Conservation (phyloP, 2,113 vertebrate genomes). For the Spilogale gracilis region DNA sequence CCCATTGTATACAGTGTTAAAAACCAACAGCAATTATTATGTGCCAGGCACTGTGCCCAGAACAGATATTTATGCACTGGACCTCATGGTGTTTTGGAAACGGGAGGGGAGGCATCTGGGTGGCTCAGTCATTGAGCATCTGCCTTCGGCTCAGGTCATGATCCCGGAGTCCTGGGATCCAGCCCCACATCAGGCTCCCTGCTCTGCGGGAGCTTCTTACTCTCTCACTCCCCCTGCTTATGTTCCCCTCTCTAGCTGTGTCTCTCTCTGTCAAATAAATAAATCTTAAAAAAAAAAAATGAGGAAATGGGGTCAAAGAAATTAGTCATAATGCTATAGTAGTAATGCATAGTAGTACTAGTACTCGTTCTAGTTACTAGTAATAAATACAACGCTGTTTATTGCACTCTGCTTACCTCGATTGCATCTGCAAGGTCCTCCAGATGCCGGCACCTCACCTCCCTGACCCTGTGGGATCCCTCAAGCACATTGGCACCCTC, state of each 20-base stretch:
- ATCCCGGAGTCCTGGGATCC: no score
- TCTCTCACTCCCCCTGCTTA: no score
- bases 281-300: no score
- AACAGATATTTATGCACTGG: accelerated
- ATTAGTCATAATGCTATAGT: accelerated
- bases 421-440: accelerated
- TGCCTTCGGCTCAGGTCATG: no score
- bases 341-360: no score
- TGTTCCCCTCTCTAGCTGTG: no score
- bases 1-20: accelerated
- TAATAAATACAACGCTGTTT: no score
- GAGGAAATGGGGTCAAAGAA: background rate
- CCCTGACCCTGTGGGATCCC: background rate
- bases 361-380: background rate
- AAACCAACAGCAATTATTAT: accelerated
- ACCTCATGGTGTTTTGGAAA: background rate
- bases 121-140: no score
- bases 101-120: no score
- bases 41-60: background rate
- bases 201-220: no score
- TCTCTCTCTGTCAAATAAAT: no score
- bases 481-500: background rate
- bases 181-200: no score
- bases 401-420: background rate
- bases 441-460: background rate